phyloP scores from a whole-genome alignment of 2,888 invertebrate genomes.

The Eurytoma adleriae region DNA sequence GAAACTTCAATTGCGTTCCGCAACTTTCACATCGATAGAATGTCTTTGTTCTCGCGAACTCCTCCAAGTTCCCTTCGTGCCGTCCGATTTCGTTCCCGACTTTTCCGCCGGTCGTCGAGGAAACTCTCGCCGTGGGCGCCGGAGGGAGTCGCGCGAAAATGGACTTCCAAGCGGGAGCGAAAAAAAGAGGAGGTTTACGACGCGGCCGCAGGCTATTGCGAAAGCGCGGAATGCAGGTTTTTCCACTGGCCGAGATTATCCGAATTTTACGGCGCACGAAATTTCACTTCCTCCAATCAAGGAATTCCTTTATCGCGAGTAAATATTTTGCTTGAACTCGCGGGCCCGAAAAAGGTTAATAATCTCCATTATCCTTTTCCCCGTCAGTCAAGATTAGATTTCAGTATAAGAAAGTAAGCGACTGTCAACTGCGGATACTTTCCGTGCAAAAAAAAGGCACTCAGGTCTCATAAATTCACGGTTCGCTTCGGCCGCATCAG shows the following conservation, averaged over 20 bases:
- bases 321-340: background rate
- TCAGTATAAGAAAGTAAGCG: too few relatives aligned
- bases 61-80: background rate
- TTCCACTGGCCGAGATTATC: slow-evolving; percentile 13
- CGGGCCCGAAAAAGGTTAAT: too few relatives aligned
- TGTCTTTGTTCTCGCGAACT: background rate
- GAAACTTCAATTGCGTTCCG: too few relatives aligned
- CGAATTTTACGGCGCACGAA: slow-evolving; percentile 18
- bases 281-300: slow-evolving; percentile 36
- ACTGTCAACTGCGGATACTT: too few relatives aligned
- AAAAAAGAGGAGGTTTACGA: slow-evolving; percentile 17
- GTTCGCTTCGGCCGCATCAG: too few relatives aligned
- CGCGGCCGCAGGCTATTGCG: slow-evolving; percentile 20
- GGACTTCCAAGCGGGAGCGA: background rate
- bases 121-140: background rate
- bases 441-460: too few relatives aligned
- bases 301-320: slow-evolving; percentile 38
- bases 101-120: background rate
- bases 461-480: too few relatives aligned
- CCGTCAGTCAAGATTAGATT: too few relatives aligned
- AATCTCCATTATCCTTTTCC: too few relatives aligned
- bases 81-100: background rate
- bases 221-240: slow-evolving; percentile 25
- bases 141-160: slow-evolving; percentile 18
- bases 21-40: background rate